Evolutionary conservation across 2,797 vertebrate genomes (phyloP).

Genomic region (Leucoraja ocellata): DNA sequence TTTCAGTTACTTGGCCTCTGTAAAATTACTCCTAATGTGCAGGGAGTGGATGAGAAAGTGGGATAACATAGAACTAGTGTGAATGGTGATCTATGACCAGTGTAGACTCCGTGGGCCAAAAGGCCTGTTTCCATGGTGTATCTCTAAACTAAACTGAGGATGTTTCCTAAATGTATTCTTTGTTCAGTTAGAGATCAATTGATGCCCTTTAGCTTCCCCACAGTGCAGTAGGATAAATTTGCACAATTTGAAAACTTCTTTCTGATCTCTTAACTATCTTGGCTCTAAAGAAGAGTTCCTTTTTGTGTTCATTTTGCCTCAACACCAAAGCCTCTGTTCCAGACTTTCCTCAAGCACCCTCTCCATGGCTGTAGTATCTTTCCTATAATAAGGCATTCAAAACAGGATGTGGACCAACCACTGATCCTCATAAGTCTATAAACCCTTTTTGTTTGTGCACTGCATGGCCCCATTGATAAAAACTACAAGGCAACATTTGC

Average conservation of each 20-base stretch:
- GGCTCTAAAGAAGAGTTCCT: not conserved
- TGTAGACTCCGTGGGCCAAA: no score
- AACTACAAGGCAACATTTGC: no score
- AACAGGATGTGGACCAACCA: not conserved
- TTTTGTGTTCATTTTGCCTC: not conserved
- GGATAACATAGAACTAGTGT: no score
- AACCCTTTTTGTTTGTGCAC: no score
- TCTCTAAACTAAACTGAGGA: no score
- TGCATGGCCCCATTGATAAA: no score
- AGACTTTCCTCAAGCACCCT: not conserved
- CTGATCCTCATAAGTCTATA: not conserved
- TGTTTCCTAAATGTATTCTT: not conserved
- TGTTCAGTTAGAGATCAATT: not conserved
- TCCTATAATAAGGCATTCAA: not conserved
- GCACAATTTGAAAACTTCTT: not conserved
- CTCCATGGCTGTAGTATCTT: not conserved
- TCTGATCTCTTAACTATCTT: not conserved
- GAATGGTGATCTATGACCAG: no score
- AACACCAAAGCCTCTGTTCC: not conserved
- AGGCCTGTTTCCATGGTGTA: no score
- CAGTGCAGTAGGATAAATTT: not conserved
- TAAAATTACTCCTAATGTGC: no score
- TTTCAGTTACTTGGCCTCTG: no score
- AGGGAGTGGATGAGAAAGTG: no score
- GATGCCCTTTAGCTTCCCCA: not conserved